Evolutionary conservation across 2,797 vertebrate species (phyloP).

Genomic region (Zalophus californianus): DNA sequence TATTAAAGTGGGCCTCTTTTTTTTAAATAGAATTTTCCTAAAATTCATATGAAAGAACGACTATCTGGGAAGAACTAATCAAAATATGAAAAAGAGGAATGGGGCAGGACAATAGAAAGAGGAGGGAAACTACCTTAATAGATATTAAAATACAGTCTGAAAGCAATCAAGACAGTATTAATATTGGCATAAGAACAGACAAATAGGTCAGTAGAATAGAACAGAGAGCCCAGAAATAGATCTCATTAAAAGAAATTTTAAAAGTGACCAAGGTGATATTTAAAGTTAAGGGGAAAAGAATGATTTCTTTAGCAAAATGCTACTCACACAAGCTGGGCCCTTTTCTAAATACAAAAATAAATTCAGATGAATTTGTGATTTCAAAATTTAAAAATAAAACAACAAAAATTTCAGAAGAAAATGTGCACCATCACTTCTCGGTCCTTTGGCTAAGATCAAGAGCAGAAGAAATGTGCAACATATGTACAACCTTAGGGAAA

Average conservation of each 20-base stretch:
- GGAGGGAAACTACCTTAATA: neutral
- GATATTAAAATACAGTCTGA: neutral
- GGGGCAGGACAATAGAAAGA: neutral
- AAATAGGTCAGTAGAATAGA: neutral
- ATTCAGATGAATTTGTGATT: neutral
- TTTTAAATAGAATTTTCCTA: slow-evolving; percentile 1
- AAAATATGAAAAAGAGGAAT: slow-evolving; percentile 1
- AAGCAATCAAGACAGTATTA: neutral
- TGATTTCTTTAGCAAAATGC: neutral
- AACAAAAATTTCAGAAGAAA: slow-evolving; percentile 10
- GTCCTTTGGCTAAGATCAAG: neutral
- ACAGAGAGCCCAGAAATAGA: neutral
- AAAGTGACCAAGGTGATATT: neutral
- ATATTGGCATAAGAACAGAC: neutral
- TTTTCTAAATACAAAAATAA: slow-evolving; percentile 31
- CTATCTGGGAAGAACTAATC: neutral
- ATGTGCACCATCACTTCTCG: neutral
- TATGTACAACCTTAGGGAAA: neutral
- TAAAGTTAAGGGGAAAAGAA: neutral
- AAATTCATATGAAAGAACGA: slow-evolving; percentile 13
- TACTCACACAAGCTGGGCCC: neutral
- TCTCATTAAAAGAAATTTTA: neutral
- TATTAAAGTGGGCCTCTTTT: neutral
- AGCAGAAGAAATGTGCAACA: neutral
- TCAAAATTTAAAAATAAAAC: slow-evolving; percentile 6